A percentile compares a stretch with the other conserved stretches of the same genome.
These are phyloP conservation scores for Xenopus petersii DNA, from an alignment of 2,797 vertebrate species.

Conservation along the genomic window DNA sequence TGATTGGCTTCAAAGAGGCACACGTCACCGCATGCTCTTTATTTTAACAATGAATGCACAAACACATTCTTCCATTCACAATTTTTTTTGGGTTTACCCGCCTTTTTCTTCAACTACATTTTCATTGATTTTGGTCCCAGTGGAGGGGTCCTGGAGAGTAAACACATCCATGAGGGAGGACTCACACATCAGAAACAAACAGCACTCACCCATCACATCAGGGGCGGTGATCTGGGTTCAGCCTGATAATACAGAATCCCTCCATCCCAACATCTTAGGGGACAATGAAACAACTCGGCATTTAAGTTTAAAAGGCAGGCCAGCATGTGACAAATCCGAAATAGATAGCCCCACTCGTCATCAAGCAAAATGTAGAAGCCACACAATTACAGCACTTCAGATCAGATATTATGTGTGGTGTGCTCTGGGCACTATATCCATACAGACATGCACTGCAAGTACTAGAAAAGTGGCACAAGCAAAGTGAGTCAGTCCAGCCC, in stretches of 20 bases:
- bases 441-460: no score
- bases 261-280: conserved; percentile 22
- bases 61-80: conserved; percentile 91
- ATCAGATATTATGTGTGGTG: no score
- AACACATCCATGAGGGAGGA: conserved; percentile 62
- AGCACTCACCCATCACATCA: conserved; percentile 30
- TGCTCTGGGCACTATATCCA: no score
- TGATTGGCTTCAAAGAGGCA: conserved; percentile 70
- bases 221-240: conserved; percentile 21
- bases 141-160: conserved; percentile 59
- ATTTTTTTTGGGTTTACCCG: conserved; percentile 74
- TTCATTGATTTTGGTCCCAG: conserved; percentile 63
- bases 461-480: no score
- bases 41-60: conserved; percentile 94
- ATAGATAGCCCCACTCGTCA: not conserved
- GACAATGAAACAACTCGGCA: conserved; percentile 6
- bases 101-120: conserved; percentile 63
- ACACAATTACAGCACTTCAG: no score
- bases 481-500: no score
- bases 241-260: conserved; percentile 11
- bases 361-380: no score
- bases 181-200: conserved; percentile 47
- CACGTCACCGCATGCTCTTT: conserved; percentile 71
- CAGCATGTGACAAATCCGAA: not conserved
- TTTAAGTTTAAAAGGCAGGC: not conserved